Base-by-base conservation (phyloP, 37 sponge, comb jelly and placozoan species). In the Aplysina aerophoba region DNA sequence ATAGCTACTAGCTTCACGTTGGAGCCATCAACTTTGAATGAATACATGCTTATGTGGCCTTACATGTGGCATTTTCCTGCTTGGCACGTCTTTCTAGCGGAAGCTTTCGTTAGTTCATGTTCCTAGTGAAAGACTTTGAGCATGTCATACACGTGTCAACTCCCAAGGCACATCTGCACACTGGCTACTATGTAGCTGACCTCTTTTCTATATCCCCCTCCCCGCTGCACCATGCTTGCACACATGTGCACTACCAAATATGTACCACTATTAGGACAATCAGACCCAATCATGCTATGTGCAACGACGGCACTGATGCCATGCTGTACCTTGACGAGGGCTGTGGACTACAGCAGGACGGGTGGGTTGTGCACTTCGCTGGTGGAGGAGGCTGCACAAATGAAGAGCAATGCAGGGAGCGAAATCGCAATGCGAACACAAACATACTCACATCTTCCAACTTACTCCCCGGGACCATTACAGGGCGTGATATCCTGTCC, bases 301-400 rank as follows among this genome's bases (percentile, higher is more conserved):
- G 90, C 56, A 89, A 89, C 80, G 86, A 85, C 41, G 58, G 62
- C 65, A 58, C 56, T 15, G 19, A 50, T 16, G 86, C 82, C 31
- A 36, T 64, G 25, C 81, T 75, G 53, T 89, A 89, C 35, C 21
- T 38, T 2, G 83, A 82, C 25, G 44, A 39, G 35, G 44, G 22
- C 27, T 38, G 72, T 55, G 35, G 25, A 33, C 36, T 25, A 15
- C 66, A 30, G 21, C 27, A 44, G 14, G 30, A 36, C 27, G 38
- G 65, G n/a, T 95, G 93, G 93, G 68, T 92, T 27, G 83, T 92
- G 4, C 85, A 80, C 65, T 85, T 95, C 34, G 96, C 92, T 64
- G 87, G 96, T 27, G 96, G 96, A 28, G 92, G 93, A 17, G 93
- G 93, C 22, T 95, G 96, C 73, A 87, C 82, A 14, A 81, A 75